Evolutionary conservation across 1,140 invertebrate genomes (phyloP).

Genomic region (Acromyrmex echinatior): DNA sequence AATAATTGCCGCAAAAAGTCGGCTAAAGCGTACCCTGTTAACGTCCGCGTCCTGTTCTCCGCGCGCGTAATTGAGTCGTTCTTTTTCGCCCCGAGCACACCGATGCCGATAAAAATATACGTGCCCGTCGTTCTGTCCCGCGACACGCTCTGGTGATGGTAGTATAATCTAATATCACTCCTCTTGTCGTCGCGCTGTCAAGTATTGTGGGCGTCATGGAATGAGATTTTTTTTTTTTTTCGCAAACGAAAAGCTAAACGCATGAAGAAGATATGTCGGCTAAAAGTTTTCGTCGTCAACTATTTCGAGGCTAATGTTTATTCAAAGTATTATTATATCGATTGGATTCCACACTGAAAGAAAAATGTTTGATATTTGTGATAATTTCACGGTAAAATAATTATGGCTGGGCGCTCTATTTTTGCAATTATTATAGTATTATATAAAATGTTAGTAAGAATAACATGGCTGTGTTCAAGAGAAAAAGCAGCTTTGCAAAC

Average conservation of each 20-base stretch:
- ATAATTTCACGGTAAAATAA: no score
- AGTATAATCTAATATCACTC: conserved; percentile 36
- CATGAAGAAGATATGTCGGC: conserved; percentile 19
- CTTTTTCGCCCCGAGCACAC: not conserved
- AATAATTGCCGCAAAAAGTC: conserved; percentile 53
- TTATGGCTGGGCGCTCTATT: no score
- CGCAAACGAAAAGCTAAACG: conserved; percentile 43
- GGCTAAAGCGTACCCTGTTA: conserved; percentile 34
- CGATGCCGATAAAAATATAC: conserved; percentile 13
- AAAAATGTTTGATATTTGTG: no score
- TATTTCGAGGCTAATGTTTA: not conserved
- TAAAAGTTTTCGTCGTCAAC: not conserved
- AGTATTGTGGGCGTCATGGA: conserved; percentile 1
- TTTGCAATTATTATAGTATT: no score
- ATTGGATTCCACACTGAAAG: no score
- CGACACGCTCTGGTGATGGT: conserved; percentile 12
- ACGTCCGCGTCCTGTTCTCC: not conserved
- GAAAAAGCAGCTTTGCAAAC: no score
- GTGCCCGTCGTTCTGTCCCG: not conserved
- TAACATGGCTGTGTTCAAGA: no score
- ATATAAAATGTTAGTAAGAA: no score
- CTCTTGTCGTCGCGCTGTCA: conserved; percentile 9
- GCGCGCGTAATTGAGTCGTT: conserved; percentile 42
- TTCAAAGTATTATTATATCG: no score
- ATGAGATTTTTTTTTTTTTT: not conserved